Percentiles rank a stretch among this genome's conserved stretches.
phyloP scores from a whole-genome alignment of 2,797 vertebrate species.

The Notolabrus celidotus region DNA sequence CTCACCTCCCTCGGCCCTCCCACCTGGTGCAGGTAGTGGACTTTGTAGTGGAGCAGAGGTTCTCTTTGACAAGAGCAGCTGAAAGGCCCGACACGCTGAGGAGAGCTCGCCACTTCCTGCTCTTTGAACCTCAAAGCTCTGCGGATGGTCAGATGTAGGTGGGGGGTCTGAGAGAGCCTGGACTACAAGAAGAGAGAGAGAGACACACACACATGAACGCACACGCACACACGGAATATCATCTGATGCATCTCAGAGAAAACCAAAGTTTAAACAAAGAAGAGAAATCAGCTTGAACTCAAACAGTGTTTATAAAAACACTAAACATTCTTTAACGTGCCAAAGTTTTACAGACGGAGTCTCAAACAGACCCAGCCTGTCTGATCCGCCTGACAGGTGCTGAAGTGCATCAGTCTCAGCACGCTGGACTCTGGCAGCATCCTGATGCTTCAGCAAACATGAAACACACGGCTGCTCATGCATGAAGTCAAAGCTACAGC shows the following conservation, averaged over 20 bases:
- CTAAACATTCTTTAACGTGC: too few species aligned
- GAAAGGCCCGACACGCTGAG: constrained; percentile 91
- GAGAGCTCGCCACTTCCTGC: constrained; percentile 89
- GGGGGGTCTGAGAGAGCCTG: constrained; percentile 43
- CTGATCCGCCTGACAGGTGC: constrained; percentile 17
- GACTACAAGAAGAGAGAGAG: constrained; percentile 39
- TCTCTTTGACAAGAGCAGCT: constrained; percentile 92
- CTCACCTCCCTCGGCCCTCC: constrained; percentile 6
- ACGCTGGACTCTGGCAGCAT: constrained; percentile 42
- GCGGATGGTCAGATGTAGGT: constrained; percentile 70
- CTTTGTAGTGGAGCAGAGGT: constrained; percentile 91
- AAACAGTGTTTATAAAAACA: too few species aligned
- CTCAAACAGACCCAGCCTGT: background rate
- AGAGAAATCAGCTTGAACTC: background rate
- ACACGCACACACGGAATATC: constrained; percentile 4
- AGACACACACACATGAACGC: too few species aligned
- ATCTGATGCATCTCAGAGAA: constrained; percentile 2
- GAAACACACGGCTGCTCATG: constrained; percentile 29
- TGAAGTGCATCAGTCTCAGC: constrained; percentile 39
- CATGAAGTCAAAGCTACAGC: constrained; percentile 15
- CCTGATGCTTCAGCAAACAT: constrained; percentile 36
- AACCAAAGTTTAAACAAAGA: background rate
- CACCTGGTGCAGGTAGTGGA: constrained; percentile 58
- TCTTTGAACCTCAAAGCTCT: constrained; percentile 91
- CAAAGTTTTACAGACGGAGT: too few species aligned